These are phyloP conservation scores for Lithophane semibrunnea DNA, from an alignment of 2,888 invertebrate genomes.

Conservation along the genomic window DNA sequence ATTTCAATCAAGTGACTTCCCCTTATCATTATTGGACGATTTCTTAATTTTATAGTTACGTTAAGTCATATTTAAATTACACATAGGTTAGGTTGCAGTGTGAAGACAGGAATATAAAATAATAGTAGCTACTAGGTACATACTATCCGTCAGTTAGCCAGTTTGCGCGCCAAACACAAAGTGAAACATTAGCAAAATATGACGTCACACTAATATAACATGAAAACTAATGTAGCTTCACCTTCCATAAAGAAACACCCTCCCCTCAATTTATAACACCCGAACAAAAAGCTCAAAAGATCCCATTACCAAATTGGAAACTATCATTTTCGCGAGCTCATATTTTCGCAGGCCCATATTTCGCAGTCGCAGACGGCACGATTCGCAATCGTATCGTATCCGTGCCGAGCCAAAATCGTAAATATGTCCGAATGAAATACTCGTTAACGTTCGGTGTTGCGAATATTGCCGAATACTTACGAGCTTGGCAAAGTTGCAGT, in stretches of 20 bases:
- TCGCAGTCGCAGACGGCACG: conserved; percentile 65
- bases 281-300: conserved; percentile 30
- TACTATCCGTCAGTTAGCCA: not conserved
- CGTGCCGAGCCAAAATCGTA: conserved; percentile 76
- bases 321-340: conserved; percentile 62
- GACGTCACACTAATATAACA: conserved; percentile 29
- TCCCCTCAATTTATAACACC: conserved; percentile 35
- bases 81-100: not conserved
- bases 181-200: not conserved
- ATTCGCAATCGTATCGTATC: conserved; percentile 66
- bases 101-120: not conserved
- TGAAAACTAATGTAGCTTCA: conserved; percentile 4
- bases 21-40: no score
- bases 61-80: not conserved
- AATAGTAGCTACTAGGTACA: no score
- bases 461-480: conserved; percentile 71
- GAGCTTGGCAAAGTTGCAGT: conserved; percentile 71
- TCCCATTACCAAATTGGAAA: conserved; percentile 74
- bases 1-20: no score
- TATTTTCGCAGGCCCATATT: conserved; percentile 67
- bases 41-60: not conserved
- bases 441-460: conserved; percentile 61
- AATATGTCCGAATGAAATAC: conserved; percentile 70
- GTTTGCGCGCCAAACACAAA: not conserved
- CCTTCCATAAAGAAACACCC: conserved; percentile 20